These are phyloP conservation scores for Tenualosa thibaudeaui DNA, from an alignment of 2,797 vertebrate species.

Conservation along the genomic window DNA sequence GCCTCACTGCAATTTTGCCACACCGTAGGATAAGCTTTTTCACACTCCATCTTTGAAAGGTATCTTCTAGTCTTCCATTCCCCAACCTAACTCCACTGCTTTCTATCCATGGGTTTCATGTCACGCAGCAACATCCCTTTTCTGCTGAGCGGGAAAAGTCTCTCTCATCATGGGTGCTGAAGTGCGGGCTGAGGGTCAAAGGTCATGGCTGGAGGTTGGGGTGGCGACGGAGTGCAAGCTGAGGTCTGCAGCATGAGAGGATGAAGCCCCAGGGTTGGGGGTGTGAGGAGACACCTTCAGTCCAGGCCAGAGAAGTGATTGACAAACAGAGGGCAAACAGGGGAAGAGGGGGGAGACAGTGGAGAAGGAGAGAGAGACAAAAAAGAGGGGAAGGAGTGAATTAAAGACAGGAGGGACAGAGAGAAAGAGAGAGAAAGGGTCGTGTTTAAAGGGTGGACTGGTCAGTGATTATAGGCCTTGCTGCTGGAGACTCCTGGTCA, in stretches of 20 bases:
- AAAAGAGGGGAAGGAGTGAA: conserved; percentile 29
- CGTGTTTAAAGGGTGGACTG: conserved; percentile 59
- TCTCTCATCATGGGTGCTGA: background rate
- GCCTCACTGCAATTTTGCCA: background rate
- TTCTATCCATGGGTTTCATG: background rate
- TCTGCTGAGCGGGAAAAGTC: background rate
- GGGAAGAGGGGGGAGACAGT: background rate
- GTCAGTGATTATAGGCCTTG: conserved; percentile 49
- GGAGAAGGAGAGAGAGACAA: conserved; percentile 1
- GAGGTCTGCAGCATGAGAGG: conserved; percentile 34
- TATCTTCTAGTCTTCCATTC: no score
- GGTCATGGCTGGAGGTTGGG: conserved; percentile 30
- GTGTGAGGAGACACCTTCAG: conserved; percentile 45
- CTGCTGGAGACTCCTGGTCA: conserved; percentile 40
- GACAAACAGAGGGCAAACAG: background rate
- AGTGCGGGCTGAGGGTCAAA: conserved; percentile 21
- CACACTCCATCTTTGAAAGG: background rate
- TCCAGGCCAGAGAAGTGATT: conserved; percentile 16
- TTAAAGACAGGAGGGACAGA: conserved; percentile 22
- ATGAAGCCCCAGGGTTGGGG: conserved; percentile 18
- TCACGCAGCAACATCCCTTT: background rate
- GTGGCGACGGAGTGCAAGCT: conserved; percentile 32
- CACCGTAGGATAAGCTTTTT: background rate
- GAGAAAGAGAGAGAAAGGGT: conserved; percentile 19
- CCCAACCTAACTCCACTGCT: no score